These are phyloP conservation scores for Apantesis nais DNA, from an alignment of 2,888 invertebrate species.

Conservation along the genomic window DNA sequence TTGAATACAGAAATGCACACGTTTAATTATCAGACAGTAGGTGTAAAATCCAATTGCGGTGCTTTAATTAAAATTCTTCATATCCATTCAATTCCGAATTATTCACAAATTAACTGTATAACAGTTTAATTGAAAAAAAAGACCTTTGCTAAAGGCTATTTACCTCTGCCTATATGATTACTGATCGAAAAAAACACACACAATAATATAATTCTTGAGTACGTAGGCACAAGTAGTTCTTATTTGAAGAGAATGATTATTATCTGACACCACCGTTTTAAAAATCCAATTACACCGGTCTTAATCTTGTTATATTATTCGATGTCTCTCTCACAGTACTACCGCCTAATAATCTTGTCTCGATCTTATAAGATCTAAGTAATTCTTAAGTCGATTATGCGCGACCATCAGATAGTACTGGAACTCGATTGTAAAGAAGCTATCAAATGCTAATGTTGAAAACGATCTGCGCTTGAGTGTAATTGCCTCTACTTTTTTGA, in stretches of 20 bases:
- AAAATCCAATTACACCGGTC: slow-evolving; percentile 31
- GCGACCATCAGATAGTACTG: slow-evolving; percentile 25
- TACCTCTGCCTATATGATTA: neutral
- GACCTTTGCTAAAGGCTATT: neutral
- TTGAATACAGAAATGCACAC: neutral
- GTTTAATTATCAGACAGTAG: neutral
- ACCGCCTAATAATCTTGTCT: slow-evolving; percentile 3
- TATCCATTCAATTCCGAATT: neutral
- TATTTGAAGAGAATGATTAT: slow-evolving; percentile 15
- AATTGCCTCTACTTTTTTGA: slow-evolving; percentile 11
- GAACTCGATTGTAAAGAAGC: slow-evolving; percentile 33
- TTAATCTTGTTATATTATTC: slow-evolving; percentile 5
- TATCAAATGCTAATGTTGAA: slow-evolving; percentile 41
- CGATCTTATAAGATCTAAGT: slow-evolving; percentile 2
- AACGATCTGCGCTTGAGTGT: slow-evolving; percentile 24
- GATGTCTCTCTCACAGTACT: neutral
- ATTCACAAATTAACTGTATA: neutral
- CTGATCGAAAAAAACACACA: neutral
- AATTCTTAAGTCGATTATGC: slow-evolving; percentile 25
- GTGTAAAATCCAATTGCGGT: neutral
- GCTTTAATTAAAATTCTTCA: neutral
- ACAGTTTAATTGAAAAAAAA: neutral
- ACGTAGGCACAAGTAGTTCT: neutral
- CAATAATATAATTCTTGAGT: neutral
- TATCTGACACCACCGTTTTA: slow-evolving; percentile 24